These are phyloP conservation scores for Nannospalax galili DNA, from an alignment of 2,113 vertebrate species.

Conservation along the genomic window DNA sequence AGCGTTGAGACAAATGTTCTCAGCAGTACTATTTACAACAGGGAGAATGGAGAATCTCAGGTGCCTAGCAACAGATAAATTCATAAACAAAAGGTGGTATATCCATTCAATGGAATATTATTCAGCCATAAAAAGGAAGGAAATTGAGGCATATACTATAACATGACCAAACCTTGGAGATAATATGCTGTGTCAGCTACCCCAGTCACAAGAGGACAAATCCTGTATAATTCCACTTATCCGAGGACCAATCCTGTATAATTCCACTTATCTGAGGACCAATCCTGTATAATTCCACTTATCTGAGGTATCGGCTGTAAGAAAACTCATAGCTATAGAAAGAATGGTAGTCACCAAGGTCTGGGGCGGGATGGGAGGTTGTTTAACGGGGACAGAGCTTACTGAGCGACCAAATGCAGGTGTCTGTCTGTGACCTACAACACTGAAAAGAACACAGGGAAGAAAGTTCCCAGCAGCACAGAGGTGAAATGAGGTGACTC, in stretches of 20 bases:
- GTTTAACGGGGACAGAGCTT: not conserved
- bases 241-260: rapidly evolving
- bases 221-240: rapidly evolving
- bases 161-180: not conserved
- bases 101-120: not conserved
- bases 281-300: rapidly evolving
- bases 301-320: rapidly evolving
- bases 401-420: rapidly evolving
- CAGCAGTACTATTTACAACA: rapidly evolving
- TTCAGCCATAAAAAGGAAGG: not conserved
- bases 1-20: rapidly evolving
- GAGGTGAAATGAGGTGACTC: not conserved
- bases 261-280: rapidly evolving
- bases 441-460: not conserved
- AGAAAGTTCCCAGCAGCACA: not conserved
- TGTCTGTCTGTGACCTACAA: not conserved
- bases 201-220: rapidly evolving
- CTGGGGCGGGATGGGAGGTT: not conserved
- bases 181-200: rapidly evolving
- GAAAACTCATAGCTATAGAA: not conserved
- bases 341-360: rapidly evolving
- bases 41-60: not conserved
- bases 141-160: not conserved
- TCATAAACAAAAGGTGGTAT: too few species aligned
- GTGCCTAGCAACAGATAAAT: rapidly evolving